These are phyloP conservation scores for Acheta domesticus DNA, from an alignment of 2,888 invertebrate genomes.

Conservation along the genomic window DNA sequence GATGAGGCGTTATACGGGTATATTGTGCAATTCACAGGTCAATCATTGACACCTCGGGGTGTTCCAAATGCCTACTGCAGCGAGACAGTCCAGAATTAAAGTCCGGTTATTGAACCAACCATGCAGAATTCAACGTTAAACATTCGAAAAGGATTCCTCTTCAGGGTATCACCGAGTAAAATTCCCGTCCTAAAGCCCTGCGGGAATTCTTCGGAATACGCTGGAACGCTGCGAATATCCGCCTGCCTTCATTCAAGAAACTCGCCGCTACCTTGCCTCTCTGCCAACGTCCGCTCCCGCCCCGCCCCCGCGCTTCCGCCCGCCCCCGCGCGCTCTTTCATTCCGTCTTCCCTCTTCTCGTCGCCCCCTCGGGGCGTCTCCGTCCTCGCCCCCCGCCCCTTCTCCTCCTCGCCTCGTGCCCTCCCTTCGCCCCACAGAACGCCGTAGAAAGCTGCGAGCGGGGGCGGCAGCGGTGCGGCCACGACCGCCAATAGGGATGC, in stretches of 20 bases:
- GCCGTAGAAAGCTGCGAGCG: neutral
- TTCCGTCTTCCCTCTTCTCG: neutral
- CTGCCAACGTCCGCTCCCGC: neutral
- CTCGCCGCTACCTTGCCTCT: neutral
- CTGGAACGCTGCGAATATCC: neutral
- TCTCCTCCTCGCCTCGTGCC: neutral
- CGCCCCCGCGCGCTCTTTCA: neutral
- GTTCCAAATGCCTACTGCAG: too few relatives aligned
- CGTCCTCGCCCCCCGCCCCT: neutral
- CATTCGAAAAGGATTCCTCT: conserved; percentile 1
- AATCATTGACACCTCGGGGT: too few relatives aligned
- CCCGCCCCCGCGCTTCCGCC: neutral
- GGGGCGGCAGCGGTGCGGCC: neutral
- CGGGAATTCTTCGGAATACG: neutral
- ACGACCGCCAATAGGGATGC: neutral
- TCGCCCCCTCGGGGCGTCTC: neutral
- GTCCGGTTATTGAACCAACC: neutral
- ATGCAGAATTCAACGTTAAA: neutral
- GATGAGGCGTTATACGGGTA: too few relatives aligned
- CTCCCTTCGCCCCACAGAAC: neutral
- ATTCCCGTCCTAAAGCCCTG: neutral
- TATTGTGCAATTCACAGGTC: too few relatives aligned
- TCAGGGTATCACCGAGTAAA: neutral
- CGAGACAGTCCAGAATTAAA: neutral
- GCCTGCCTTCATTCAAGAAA: neutral